Evolutionary conservation across 1,140 invertebrate genomes (phyloP).

Genomic region (Maconellicoccus hirsutus): DNA sequence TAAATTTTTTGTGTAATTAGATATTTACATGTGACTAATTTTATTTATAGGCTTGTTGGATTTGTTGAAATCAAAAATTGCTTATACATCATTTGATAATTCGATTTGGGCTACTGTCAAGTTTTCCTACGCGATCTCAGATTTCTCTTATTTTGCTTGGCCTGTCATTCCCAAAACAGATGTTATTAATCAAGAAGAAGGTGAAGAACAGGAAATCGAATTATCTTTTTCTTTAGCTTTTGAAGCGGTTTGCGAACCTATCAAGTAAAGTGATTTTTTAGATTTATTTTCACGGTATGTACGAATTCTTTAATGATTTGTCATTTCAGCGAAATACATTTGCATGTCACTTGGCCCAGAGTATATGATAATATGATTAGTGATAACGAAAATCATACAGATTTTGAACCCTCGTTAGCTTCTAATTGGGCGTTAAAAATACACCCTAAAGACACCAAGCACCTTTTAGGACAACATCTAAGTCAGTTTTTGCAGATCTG

Average conservation of each 20-base stretch:
- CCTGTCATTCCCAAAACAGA: slow-evolving; percentile 40
- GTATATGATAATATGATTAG: slow-evolving; percentile 75
- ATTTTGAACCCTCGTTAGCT: slow-evolving; percentile 76
- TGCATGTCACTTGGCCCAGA: slow-evolving; percentile 78
- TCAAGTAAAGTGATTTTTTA: slow-evolving; percentile 38
- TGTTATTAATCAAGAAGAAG: not conserved
- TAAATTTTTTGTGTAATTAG: too few relatives aligned
- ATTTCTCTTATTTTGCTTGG: slow-evolving; percentile 54
- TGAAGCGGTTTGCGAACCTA: slow-evolving; percentile 69
- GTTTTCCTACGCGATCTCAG: slow-evolving; percentile 66
- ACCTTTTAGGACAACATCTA: not conserved
- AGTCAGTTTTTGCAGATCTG: not conserved
- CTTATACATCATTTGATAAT: slow-evolving; percentile 44
- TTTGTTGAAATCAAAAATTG: slow-evolving; percentile 68
- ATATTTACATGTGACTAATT: slow-evolving; percentile 20
- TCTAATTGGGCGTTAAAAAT: slow-evolving; percentile 60
- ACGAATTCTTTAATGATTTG: slow-evolving; percentile 28
- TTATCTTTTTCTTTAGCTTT: slow-evolving; percentile 59
- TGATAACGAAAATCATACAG: slow-evolving; percentile 74
- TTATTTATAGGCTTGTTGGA: slow-evolving; percentile 48
- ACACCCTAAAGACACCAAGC: not conserved
- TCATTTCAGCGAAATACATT: slow-evolving; percentile 48
- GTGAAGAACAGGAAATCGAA: not conserved
- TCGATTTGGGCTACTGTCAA: slow-evolving; percentile 63
- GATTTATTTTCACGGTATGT: not conserved